phyloP scores from a whole-genome alignment of 2,113 vertebrate genomes.

The Glaucomys volans region DNA sequence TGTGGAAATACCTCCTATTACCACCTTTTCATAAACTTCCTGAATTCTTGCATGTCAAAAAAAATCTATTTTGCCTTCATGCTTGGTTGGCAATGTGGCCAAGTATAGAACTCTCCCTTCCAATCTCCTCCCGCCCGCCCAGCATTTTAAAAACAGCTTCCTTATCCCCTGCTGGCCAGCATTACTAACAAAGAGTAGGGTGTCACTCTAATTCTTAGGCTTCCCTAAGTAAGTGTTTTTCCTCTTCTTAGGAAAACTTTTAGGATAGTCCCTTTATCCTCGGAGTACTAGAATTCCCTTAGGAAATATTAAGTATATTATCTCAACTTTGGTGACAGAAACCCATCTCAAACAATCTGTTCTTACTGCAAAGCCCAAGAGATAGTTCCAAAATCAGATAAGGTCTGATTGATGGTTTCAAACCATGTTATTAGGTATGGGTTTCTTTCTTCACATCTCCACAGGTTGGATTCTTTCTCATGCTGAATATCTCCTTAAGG shows the following conservation, averaged over 20 bases:
- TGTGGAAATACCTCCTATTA: background rate
- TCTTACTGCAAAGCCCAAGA: background rate
- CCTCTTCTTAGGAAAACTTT: background rate
- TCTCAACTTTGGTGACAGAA: background rate
- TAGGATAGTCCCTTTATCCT: background rate
- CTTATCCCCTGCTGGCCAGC: background rate
- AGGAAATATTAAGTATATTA: background rate
- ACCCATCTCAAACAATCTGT: background rate
- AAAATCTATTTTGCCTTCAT: constrained; percentile 11
- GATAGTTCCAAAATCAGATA: background rate
- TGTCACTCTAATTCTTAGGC: background rate
- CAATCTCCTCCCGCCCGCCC: background rate
- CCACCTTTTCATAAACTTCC: background rate
- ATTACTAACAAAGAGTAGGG: background rate
- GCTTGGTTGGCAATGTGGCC: background rate
- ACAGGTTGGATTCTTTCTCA: background rate
- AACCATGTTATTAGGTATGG: background rate
- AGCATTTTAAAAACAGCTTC: background rate
- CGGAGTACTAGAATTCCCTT: background rate
- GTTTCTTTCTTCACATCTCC: background rate
- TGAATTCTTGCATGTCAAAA: background rate
- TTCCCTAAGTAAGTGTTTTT: background rate
- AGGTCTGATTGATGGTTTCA: background rate
- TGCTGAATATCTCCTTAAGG: background rate
- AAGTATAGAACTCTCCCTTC: background rate